Conservation (phyloP, 2,888 invertebrate genomes). For the Galerucella calmariensis region DNA sequence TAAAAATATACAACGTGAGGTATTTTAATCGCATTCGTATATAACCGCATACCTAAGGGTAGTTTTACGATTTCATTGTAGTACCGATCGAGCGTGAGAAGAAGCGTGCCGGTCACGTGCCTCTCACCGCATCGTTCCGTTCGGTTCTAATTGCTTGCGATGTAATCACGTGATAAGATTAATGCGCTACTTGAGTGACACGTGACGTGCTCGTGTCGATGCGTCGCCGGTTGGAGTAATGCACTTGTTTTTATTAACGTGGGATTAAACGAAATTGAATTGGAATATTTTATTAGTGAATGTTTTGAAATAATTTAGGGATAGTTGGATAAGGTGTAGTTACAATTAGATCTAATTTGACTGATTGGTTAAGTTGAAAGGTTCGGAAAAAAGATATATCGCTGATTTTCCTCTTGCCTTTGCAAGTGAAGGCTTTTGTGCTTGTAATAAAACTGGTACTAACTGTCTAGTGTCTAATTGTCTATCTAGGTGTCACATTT, state of each 20-base stretch:
- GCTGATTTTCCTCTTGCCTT: no score
- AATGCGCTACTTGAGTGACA: constrained; percentile 61
- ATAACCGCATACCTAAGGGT: neutral
- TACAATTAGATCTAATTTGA: no score
- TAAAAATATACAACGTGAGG: no score
- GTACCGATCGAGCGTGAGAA: constrained; percentile 41
- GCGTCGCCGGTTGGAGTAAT: constrained; percentile 17
- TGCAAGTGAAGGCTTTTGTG: no score
- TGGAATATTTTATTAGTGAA: neutral
- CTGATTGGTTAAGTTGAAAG: no score
- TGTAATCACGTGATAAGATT: constrained; percentile 63
- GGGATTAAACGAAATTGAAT: constrained; percentile 14
- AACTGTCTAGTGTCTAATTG: no score
- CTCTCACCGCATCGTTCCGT: constrained; percentile 53
- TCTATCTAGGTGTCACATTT: no score
- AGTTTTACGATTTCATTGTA: neutral
- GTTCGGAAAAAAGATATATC: neutral
- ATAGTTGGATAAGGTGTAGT: no score
- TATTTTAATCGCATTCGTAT: no score
- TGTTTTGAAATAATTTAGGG: neutral
- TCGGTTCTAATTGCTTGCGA: constrained; percentile 61
- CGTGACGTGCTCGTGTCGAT: constrained; percentile 49
- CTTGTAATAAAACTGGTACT: no score
- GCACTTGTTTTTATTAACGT: constrained; percentile 9
- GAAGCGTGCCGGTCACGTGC: constrained; percentile 54